These are phyloP conservation scores for Caerostris extrusa DNA, from an alignment of 1,140 invertebrate genomes.

Conservation along the genomic window DNA sequence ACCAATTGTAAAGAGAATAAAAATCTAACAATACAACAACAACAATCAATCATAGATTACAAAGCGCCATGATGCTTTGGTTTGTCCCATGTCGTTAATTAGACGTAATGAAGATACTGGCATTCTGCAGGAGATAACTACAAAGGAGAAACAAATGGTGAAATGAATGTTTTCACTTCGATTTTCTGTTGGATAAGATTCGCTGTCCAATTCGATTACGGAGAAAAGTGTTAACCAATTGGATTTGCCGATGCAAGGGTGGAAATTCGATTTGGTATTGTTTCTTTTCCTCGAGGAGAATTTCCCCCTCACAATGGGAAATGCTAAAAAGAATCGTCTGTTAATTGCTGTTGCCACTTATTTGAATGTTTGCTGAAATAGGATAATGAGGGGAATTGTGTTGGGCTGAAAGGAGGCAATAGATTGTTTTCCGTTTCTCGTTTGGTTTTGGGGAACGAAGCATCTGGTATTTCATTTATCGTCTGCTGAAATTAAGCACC, in stretches of 20 bases:
- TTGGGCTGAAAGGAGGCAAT: neutral
- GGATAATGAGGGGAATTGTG: neutral
- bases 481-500: no score
- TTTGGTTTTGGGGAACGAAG: no score
- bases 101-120: neutral
- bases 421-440: neutral
- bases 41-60: no score
- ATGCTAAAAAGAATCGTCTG: neutral
- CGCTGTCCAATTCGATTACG: conserved; percentile 37
- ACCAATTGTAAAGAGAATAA: neutral
- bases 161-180: neutral
- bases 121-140: neutral
- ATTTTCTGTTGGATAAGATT: neutral
- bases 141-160: neutral
- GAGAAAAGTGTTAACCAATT: conserved; percentile 25
- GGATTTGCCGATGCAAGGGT: neutral
- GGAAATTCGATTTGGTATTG: conserved; percentile 34
- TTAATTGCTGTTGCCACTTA: neutral
- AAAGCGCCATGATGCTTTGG: neutral
- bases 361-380: neutral
- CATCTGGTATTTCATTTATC: neutral
- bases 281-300: neutral
- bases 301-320: neutral
- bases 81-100: neutral
- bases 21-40: no score